These are phyloP conservation scores for Sanderia malayensis DNA, from an alignment of 30 jellyfish, hydroid and myxozoan genomes.

Conservation along the genomic window DNA sequence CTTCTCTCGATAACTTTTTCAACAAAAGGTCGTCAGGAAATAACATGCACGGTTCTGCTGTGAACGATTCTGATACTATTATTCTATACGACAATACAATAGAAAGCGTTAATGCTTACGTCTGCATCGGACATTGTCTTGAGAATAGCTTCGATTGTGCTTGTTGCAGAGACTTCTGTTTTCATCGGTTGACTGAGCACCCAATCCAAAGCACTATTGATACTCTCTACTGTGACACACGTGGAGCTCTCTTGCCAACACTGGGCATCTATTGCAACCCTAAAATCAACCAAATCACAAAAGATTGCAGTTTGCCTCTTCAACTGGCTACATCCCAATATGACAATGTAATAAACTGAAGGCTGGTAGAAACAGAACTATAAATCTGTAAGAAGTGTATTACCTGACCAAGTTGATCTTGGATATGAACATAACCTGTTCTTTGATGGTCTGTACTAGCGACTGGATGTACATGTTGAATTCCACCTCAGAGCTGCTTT, in stretches of 20 bases:
- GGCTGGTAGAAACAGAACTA: no score
- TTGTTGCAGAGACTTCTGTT: constrained; percentile 42
- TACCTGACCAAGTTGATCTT: constrained; percentile 85
- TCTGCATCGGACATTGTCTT: constrained; percentile 69
- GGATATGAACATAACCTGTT: constrained; percentile 58
- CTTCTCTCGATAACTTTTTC: no score
- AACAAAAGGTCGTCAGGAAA: no score
- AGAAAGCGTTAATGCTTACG: constrained; percentile 35
- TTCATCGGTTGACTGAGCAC: constrained; percentile 49
- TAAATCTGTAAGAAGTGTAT: neutral
- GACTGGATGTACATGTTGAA: constrained; percentile 72
- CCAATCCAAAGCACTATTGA: constrained; percentile 81
- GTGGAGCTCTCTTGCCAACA: constrained; percentile 81
- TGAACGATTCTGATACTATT: no score
- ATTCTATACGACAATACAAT: no score
- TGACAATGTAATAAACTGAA: no score
- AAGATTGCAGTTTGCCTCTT: no score
- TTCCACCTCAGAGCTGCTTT: constrained; percentile 44
- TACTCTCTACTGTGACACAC: constrained; percentile 57
- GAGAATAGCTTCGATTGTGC: constrained; percentile 58
- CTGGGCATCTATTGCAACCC: constrained; percentile 72
- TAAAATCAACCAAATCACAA: neutral
- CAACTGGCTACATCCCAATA: no score
- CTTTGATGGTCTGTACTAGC: constrained; percentile 70
- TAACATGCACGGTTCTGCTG: no score